A percentile compares a stretch with the other conserved stretches of the same genome.
Conservation (phyloP, 2,888 invertebrate species). For the Cryptophagus acutangulus region DNA sequence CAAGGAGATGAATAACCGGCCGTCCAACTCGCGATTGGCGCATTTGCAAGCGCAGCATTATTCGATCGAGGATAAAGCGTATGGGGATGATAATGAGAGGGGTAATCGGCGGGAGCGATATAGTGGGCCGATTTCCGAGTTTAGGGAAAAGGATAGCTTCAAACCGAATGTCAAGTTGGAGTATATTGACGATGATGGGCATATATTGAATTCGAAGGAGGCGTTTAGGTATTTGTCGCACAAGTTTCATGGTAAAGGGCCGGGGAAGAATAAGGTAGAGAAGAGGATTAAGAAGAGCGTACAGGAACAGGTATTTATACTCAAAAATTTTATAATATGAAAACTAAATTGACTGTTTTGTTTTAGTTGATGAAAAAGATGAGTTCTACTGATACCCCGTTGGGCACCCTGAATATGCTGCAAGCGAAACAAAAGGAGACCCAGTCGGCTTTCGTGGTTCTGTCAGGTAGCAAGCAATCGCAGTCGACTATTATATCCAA, state of each 20-base stretch:
- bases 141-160: conserved; percentile 86
- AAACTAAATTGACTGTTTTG: no score
- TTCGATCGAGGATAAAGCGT: conserved; percentile 72
- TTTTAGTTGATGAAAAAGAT: conserved; percentile 92
- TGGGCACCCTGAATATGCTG: conserved; percentile 89
- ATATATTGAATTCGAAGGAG: conserved; percentile 88
- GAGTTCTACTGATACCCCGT: conserved; percentile 96
- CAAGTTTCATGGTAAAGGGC: conserved; percentile 99
- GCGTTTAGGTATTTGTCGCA: conserved; percentile 86
- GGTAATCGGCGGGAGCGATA: conserved; percentile 63
- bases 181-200: conserved; percentile 95
- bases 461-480: conserved; percentile 80
- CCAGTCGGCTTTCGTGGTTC: conserved; percentile 85
- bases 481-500: conserved; percentile 47
- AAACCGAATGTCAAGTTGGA: conserved; percentile 93
- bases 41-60: conserved; percentile 76
- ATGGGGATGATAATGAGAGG: conserved; percentile 71
- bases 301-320: conserved; percentile 88
- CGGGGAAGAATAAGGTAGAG: conserved; percentile 97
- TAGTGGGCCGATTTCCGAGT: conserved; percentile 82
- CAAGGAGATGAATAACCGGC: conserved; percentile 69
- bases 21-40: conserved; percentile 65
- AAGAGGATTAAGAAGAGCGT: conserved; percentile 91
- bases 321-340: no score
- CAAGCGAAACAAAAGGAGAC: conserved; percentile 95